Evolutionary conservation across 2,797 vertebrate genomes (phyloP), one percentile per base, ranked within the genome.

Genomic region (Sebastes matsubarae): DNA sequence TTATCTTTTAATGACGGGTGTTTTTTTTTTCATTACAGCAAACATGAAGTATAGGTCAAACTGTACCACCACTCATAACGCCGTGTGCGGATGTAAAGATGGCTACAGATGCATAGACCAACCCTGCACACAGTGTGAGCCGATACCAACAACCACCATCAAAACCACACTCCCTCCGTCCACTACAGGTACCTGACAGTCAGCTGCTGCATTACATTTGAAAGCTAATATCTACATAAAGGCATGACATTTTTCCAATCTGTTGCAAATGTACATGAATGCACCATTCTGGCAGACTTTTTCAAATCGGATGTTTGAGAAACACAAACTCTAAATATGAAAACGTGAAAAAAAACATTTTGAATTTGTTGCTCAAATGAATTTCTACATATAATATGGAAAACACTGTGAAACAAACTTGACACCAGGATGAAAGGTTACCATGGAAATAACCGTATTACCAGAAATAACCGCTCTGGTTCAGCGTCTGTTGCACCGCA

Each of bases 1-100:
- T 67, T 1, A 46, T 70, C 11, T 34, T 64, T 72, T 54, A 42
- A 13, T 70, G 34, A 27, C 16, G 4, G 24, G 1, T 22, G 3
- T 77, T 27, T 82, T 29, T 68, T 68, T 32, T 59, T 22, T 80
- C 42, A 50, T 50, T 72, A 29, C 81, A 93, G 82, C 25, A 82
- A 92, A 90, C 3, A 36, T 93, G 93, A 79, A 79, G 73, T 46
- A 64, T 5, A 16, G 30, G 20, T 79, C 22, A 7, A 1, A 0
- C 0, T 96, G 96, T 65, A 88, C 0, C 4, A 0, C 0, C 3
- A 87, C n/a, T 54, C 72, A 24, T 1, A 25, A 95, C 4, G 66
- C 92, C 0, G 83, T 82, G 75, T 96, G 96, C 74, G 65, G 1
- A 14, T 96, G 96, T 82, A 68, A 78, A 42, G 36, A 29, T 2